A percentile compares a stretch with the other conserved stretches of the same genome.
These are phyloP conservation scores for Numenius phaeopus DNA, from an alignment of 2,797 vertebrate genomes.

Conservation along the genomic window DNA sequence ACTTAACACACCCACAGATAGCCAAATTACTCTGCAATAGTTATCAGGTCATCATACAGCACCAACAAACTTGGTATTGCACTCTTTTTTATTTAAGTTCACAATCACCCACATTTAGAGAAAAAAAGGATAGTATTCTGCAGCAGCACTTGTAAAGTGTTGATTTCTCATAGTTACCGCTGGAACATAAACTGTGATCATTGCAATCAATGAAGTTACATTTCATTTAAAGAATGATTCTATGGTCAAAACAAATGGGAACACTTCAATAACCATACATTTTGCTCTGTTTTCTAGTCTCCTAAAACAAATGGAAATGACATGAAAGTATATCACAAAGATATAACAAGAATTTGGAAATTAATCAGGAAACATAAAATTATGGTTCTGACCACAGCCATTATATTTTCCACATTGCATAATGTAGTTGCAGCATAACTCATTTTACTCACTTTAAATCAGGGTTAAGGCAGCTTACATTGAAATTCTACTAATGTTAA, in stretches of 20 bases:
- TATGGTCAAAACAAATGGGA: not conserved
- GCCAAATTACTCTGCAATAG: not conserved
- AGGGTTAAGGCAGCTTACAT: not conserved
- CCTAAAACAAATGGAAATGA: conserved; percentile 25
- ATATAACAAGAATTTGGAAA: not conserved
- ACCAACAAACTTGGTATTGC: not conserved
- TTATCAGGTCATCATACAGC: not conserved
- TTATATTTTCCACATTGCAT: conserved; percentile 12
- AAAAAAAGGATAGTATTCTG: not conserved
- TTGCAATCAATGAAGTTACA: not conserved
- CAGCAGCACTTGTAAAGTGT: not conserved
- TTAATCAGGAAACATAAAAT: not conserved
- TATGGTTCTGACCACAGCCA: not conserved
- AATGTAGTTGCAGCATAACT: not conserved
- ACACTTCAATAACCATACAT: not conserved
- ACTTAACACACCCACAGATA: not conserved
- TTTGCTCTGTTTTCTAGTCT: not conserved
- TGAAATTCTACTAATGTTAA: not conserved
- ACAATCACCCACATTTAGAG: not conserved
- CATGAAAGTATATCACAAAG: not conserved
- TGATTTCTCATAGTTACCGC: not conserved
- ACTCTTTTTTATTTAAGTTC: not conserved
- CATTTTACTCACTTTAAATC: conserved; percentile 9
- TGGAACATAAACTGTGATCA: not conserved
- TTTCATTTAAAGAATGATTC: not conserved